phyloP scores from a whole-genome alignment of 2,113 vertebrate species.

The Clarias gariepinus region DNA sequence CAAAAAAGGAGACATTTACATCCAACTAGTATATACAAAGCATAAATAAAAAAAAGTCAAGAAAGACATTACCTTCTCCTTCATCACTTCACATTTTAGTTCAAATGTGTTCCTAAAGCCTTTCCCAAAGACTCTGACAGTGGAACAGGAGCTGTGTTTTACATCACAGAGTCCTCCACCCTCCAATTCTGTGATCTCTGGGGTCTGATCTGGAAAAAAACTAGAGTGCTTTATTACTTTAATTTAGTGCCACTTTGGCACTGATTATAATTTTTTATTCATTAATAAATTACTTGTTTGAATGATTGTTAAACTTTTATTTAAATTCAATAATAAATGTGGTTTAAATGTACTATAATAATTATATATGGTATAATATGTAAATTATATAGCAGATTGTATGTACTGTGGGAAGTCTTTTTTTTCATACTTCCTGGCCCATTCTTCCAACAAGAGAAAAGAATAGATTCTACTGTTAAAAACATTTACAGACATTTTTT shows the following conservation, averaged over 20 bases:
- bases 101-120: slow-evolving; percentile 79
- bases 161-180: slow-evolving; percentile 82
- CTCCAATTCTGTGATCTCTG: slow-evolving; percentile 82
- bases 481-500: not conserved
- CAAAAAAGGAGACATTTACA: slow-evolving; percentile 45
- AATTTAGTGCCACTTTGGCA: not conserved
- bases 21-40: not conserved
- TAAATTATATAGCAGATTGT: not conserved
- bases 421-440: not conserved
- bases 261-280: not conserved
- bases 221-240: not conserved
- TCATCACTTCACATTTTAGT: slow-evolving; percentile 86
- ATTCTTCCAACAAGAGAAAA: not conserved
- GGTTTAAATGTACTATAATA: not conserved
- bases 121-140: slow-evolving; percentile 76
- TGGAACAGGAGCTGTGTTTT: slow-evolving; percentile 72
- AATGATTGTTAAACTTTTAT: too few relatives aligned
- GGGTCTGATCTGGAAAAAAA: slow-evolving; percentile 77
- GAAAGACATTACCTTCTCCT: slow-evolving; percentile 77
- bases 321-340: not conserved
- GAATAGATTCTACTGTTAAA: not conserved
- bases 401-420: not conserved
- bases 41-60: not conserved
- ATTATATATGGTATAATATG: slow-evolving; percentile 4
- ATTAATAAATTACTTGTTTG: not conserved